Evolutionary conservation across 2,888 invertebrate genomes (phyloP).

Genomic region (Aromia moschata): DNA sequence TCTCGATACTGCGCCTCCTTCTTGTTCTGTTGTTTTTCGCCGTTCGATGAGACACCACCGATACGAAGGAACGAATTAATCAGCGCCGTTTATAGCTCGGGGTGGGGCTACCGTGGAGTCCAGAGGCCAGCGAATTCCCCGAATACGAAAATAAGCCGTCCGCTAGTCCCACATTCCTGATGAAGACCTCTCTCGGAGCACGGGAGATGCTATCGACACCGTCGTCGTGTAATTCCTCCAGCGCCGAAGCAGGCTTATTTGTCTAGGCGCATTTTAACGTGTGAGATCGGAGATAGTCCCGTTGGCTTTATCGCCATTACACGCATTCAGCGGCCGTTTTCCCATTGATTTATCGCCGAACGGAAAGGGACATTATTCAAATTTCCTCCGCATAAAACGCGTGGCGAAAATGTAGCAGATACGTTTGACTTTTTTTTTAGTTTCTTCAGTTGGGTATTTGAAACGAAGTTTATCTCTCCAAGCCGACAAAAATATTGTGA

Average conservation of each 20-base stretch:
- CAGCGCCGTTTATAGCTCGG: too few relatives aligned
- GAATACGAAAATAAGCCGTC: slow-evolving; percentile 27
- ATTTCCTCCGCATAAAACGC: slow-evolving; percentile 9
- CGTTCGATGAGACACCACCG: too few relatives aligned
- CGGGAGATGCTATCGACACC: slow-evolving; percentile 41
- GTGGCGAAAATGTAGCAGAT: too few relatives aligned
- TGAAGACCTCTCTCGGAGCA: slow-evolving; percentile 43
- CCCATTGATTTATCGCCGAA: slow-evolving; percentile 16
- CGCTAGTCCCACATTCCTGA: slow-evolving; percentile 42
- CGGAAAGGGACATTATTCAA: slow-evolving; percentile 4
- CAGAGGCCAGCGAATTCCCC: slow-evolving; percentile 6
- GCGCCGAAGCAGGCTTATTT: slow-evolving; percentile 41
- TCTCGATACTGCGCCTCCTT: too few relatives aligned
- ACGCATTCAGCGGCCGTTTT: not conserved
- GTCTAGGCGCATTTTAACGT: slow-evolving; percentile 43
- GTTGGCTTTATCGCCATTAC: slow-evolving; percentile 32
- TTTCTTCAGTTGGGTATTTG: too few relatives aligned
- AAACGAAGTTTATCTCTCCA: too few relatives aligned
- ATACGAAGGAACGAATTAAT: too few relatives aligned
- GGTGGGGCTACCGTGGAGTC: slow-evolving; percentile 19
- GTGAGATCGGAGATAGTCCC: slow-evolving; percentile 26
- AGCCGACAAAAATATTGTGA: too few relatives aligned
- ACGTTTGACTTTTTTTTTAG: too few relatives aligned
- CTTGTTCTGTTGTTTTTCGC: too few relatives aligned
- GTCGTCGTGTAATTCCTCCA: slow-evolving; percentile 45